These are phyloP conservation scores for Lophotis ruficrista DNA, from an alignment of 2,113 vertebrate species.

Conservation along the genomic window DNA sequence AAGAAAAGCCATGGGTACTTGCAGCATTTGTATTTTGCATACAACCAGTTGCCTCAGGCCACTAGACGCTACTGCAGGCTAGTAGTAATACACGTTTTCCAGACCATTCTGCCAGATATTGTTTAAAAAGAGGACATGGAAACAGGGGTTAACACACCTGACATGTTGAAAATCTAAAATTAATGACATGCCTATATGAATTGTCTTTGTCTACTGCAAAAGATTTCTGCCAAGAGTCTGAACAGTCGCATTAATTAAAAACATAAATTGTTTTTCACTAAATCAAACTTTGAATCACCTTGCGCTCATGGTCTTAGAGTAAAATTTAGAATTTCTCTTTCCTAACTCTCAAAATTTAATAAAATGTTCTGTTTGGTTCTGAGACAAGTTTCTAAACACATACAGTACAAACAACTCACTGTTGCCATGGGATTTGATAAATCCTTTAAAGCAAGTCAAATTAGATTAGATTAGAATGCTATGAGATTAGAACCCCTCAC, in stretches of 20 bases:
- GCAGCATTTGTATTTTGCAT: not conserved
- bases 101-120: slow-evolving; percentile 27
- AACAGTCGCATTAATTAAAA: not conserved
- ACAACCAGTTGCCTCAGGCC: slow-evolving; percentile 47
- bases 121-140: not conserved
- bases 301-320: not conserved
- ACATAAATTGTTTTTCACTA: not conserved
- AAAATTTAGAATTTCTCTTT: not conserved
- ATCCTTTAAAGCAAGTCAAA: not conserved
- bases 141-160: not conserved
- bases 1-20: not conserved
- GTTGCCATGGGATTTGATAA: not conserved
- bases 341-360: not conserved
- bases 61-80: slow-evolving; percentile 69
- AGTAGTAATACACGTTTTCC: slow-evolving; percentile 27
- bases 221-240: not conserved
- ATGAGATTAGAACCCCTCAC: not conserved
- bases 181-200: not conserved
- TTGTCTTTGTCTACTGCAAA: not conserved
- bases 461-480: not conserved
- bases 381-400: not conserved
- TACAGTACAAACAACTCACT: not conserved
- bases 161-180: not conserved
- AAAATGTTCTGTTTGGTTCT: not conserved
- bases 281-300: not conserved